Base-by-base conservation (phyloP, 2,797 vertebrate genomes). In the Apogon talboti region DNA sequence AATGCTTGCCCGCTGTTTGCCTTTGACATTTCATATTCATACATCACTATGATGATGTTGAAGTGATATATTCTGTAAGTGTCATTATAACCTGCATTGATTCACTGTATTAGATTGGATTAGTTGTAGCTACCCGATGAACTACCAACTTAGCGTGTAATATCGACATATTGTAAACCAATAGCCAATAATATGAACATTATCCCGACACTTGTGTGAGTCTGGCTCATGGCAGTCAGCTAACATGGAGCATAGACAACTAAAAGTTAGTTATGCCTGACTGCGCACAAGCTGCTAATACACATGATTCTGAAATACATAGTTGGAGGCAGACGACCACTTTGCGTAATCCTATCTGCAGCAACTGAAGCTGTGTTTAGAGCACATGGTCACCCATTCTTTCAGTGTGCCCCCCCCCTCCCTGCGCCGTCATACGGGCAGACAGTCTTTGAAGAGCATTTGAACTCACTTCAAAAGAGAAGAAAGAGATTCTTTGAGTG, bases 401-500 rank as follows among this genome's bases (percentile, higher is more conserved):
- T 75, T 30, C 66, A 61, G 24, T 28, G 24, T 5, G 1, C 24
- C 46, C 50, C 76, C 57, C 50, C 76, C 57, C 16, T 40, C 37
- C 58, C 68, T 60, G 73, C 11, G 15, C 84, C 46, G 37, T 90
- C 89, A 87, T 82, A 88, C 69, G 38, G 71, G 71, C 83, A 84
- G 86, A 88, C 85, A 28, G 67, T 88, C 91, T 94, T 94, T 94
- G 92, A 93, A 94, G 92, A 92, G 85, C 92, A 93, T 93, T 92
- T 93, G 92, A 94, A 92, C 92, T 90, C 88, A 92, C 92, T 92
- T 94, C 92, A 94, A 94, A 94, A 88, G 87, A 92, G 87, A 92
- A 92, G 85, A 91, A 93, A 93, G 89, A 87, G 89, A 92, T 92
- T 93, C 86, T 91, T 88, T 90, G 89, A 91, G 90, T 83, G 87